phyloP scores from a whole-genome alignment of 2,113 vertebrate species.

The Mustela nigripes region DNA sequence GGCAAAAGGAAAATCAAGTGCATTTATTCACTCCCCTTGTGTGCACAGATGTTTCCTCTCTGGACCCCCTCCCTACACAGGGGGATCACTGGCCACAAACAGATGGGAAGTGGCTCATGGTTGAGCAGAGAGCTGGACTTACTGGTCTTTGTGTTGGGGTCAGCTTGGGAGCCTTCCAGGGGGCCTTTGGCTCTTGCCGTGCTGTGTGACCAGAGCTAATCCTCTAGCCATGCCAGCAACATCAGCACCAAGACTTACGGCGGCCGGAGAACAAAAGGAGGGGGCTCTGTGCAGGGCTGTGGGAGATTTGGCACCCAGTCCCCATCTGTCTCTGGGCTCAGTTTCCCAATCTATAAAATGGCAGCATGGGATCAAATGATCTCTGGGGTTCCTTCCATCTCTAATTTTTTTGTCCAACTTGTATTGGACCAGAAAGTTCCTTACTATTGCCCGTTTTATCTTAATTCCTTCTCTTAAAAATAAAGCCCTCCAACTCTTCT shows the following conservation, averaged over 20 bases:
- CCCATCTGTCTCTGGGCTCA: background rate
- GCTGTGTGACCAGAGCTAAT: background rate
- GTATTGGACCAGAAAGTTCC: background rate
- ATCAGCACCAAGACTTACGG: background rate
- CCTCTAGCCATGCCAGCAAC: background rate
- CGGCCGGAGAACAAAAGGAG: background rate
- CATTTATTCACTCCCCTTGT: conserved; percentile 40
- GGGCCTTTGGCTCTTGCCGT: background rate
- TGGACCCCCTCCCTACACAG: conserved; percentile 65
- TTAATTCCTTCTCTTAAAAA: background rate
- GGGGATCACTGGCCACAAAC: conserved; percentile 76
- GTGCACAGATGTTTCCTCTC: conserved; percentile 88
- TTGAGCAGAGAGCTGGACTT: conserved; percentile 77
- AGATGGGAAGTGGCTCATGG: conserved; percentile 82
- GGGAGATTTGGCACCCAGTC: background rate
- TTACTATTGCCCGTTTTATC: background rate
- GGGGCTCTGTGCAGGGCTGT: background rate
- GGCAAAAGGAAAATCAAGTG: conserved; percentile 63
- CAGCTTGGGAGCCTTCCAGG: background rate
- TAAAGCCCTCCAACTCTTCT: background rate
- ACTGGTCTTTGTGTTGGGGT: background rate
- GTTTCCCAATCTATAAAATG: conserved; percentile 46
- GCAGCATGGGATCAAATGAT: background rate
- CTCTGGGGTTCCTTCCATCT: background rate
- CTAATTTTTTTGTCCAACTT: background rate